Evolutionary conservation across 2,797 vertebrate species (phyloP).

Genomic region (Dryobates pubescens): DNA sequence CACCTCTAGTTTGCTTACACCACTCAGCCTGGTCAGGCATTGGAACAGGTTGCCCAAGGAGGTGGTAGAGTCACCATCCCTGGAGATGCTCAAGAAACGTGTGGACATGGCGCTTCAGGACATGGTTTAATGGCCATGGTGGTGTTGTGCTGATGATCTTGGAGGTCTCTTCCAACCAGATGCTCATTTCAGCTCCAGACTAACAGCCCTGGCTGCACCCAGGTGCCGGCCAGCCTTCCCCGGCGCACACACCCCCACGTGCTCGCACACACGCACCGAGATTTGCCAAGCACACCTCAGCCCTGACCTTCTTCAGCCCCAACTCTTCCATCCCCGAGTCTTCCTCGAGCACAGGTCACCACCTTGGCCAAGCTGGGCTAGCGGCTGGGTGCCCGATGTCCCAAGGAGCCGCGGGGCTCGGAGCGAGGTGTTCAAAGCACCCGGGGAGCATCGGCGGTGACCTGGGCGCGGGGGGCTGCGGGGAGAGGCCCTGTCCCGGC

Average conservation of each 20-base stretch:
- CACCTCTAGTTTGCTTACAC: neutral
- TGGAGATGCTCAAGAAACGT: no score
- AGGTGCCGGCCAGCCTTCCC: neutral
- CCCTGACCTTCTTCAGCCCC: constrained; percentile 56
- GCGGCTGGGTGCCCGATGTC: accelerated
- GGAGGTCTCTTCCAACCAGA: neutral
- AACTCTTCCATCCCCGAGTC: neutral
- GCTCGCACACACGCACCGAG: neutral
- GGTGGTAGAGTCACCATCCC: no score
- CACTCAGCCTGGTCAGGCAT: neutral
- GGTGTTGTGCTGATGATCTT: no score
- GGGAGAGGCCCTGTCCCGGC: constrained; percentile 36
- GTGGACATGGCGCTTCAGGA: no score
- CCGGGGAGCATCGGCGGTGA: neutral
- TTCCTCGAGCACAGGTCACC: constrained; percentile 28
- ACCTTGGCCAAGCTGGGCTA: neutral
- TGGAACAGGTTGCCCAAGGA: no score
- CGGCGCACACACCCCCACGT: neutral
- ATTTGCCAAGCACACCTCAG: constrained; percentile 30
- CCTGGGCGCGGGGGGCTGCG: neutral
- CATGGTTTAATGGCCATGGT: no score
- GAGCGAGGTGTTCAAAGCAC: neutral
- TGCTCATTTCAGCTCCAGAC: neutral
- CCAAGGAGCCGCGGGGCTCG: accelerated
- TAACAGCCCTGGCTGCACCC: neutral